phyloP scores from a whole-genome alignment of 2,113 vertebrate species.

The Opisthocomus hoazin region DNA sequence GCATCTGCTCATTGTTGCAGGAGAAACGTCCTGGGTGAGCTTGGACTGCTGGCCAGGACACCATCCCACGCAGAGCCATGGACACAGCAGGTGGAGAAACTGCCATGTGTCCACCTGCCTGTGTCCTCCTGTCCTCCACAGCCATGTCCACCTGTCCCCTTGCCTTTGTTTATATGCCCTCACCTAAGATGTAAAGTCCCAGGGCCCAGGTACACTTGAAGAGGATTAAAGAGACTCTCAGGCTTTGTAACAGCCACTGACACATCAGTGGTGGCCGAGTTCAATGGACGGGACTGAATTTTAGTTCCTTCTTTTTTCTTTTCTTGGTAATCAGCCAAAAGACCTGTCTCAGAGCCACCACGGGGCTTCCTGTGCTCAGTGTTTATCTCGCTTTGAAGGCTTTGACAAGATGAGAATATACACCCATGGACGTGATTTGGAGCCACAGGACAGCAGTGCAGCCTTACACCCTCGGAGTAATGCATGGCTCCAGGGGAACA shows the following conservation, averaged over 20 bases:
- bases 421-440: background rate
- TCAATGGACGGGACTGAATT: background rate
- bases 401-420: background rate
- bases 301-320: background rate
- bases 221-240: background rate
- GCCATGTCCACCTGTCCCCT: background rate
- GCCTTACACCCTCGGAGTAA: background rate
- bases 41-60: rapidly evolving
- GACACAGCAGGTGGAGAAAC: background rate
- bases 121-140: background rate
- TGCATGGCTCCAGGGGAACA: background rate
- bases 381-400: background rate
- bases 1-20: background rate
- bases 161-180: background rate
- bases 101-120: background rate
- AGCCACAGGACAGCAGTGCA: background rate
- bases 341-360: background rate
- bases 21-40: background rate
- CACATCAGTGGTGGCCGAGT: rapidly evolving
- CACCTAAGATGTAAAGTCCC: background rate
- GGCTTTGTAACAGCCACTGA: background rate
- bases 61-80: rapidly evolving
- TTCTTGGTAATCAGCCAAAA: background rate
- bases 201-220: background rate
- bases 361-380: rapidly evolving